Base-by-base conservation (phyloP, 2,888 invertebrate species). In the Zeuzera pyrina region DNA sequence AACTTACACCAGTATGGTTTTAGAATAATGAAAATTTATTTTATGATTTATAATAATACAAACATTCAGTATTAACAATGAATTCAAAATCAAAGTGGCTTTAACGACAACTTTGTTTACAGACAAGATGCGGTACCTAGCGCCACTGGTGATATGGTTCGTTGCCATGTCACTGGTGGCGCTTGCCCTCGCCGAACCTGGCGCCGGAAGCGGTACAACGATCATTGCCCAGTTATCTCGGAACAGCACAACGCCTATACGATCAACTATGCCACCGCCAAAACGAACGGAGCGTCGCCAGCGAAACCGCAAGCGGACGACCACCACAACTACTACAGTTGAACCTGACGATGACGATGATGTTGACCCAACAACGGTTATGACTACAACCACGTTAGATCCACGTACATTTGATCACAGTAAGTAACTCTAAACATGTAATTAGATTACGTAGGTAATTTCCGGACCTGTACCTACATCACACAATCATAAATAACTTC, bases 81-180 rank as follows among this genome's bases (percentile, higher is more conserved):
- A n/a, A n/a, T n/a, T n/a, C n/a, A n/a, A n/a, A n/a, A n/a, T n/a
- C n/a, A n/a, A n/a, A n/a, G n/a, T n/a, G n/a, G n/a, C n/a, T n/a
- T n/a, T n/a, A n/a, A n/a, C n/a, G n/a, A n/a, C n/a, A n/a, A n/a
- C n/a, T 40, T 39, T 62, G 42, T 52, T 39, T 32, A 24, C 68
- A 79, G 78, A 45, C 55, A 70, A 31, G 27, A 81, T 79, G 79
- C 52, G 69, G 63, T 56, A 63, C 36, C 38, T 57, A 47, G 63
- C 74, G 81, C 77, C 81, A 77, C 76, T 81, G 52, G 79, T 78
- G 73, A 60, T 74, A 41, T 60, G 77, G 61, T 59, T 81, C 34
- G 33, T 52, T 6, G 61, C 62, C 62, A 61, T 69, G 43, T 77
- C 76, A 71, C 78, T 81, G 61, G 79, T 81, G 81, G 79, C 81